Conservation (phyloP, 2,113 vertebrate genomes). For the Ochotona princeps region DNA sequence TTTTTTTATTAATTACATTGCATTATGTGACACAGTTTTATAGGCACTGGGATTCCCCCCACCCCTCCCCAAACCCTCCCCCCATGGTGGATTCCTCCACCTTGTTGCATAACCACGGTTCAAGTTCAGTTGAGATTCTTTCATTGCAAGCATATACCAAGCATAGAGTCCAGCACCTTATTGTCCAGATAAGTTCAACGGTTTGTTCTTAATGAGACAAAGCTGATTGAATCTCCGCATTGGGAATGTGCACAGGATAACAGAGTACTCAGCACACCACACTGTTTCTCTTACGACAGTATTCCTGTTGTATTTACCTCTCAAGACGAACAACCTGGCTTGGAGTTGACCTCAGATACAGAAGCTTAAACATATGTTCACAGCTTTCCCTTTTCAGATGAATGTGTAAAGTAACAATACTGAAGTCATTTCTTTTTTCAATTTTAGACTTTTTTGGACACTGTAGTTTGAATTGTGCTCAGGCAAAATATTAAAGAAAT, state of each 20-base stretch:
- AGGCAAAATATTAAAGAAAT: conserved; percentile 47
- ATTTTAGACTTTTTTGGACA: not conserved
- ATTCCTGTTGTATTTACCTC: conserved; percentile 9
- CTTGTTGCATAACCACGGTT: too few species aligned
- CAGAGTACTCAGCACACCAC: not conserved
- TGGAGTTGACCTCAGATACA: conserved; percentile 59
- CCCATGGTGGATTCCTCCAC: too few species aligned
- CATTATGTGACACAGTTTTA: too few species aligned
- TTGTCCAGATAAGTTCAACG: too few species aligned
- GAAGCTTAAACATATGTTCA: conserved; percentile 48
- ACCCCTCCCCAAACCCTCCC: too few species aligned
- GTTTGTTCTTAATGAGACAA: conserved; percentile 7
- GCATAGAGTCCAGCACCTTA: too few species aligned
- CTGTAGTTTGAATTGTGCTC: conserved; percentile 60
- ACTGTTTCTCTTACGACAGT: not conserved
- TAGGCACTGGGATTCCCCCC: too few species aligned
- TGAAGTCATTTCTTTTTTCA: not conserved
- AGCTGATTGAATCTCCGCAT: not conserved
- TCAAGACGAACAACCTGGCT: conserved; percentile 46
- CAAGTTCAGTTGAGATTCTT: too few species aligned
- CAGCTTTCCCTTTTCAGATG: conserved; percentile 42
- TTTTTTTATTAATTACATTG: too few species aligned
- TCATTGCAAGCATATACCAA: too few species aligned
- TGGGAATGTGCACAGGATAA: not conserved
- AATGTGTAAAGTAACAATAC: not conserved